phyloP scores from a whole-genome alignment of 2,888 invertebrate species.

The Cataglyphis albicans region DNA sequence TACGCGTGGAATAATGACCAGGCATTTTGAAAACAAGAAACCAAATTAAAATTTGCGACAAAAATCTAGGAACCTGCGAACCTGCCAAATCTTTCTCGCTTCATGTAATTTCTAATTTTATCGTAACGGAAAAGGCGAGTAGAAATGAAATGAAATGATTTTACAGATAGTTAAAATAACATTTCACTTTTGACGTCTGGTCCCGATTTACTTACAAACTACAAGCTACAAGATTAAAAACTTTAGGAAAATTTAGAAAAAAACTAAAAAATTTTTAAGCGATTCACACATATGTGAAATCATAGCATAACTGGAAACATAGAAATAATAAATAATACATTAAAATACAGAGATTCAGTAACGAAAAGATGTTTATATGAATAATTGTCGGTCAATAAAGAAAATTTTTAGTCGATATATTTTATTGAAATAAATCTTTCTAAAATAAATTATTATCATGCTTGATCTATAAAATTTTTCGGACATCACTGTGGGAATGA shows the following conservation, averaged over 20 bases:
- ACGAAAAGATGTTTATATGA: background rate
- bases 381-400: background rate
- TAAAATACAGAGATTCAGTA: background rate
- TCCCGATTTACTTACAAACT: background rate
- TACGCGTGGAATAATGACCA: background rate
- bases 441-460: background rate
- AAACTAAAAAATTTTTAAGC: background rate
- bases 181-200: slow-evolving; percentile 13
- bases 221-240: background rate
- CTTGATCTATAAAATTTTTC: slow-evolving; percentile 5
- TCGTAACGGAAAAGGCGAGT: background rate
- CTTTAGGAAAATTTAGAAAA: no score
- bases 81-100: background rate
- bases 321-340: background rate
- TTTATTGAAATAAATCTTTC: background rate
- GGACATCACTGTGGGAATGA: background rate
- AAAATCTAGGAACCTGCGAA: background rate
- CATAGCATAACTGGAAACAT: background rate
- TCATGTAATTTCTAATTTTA: slow-evolving; percentile 24
- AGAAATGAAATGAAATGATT: background rate
- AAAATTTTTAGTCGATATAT: background rate
- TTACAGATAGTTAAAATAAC: slow-evolving; percentile 34
- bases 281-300: background rate
- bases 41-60: background rate
- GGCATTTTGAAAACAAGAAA: background rate